These are phyloP conservation scores for Mormyrus proboscirostris DNA, from an alignment of 2,797 vertebrate species.

Conservation along the genomic window DNA sequence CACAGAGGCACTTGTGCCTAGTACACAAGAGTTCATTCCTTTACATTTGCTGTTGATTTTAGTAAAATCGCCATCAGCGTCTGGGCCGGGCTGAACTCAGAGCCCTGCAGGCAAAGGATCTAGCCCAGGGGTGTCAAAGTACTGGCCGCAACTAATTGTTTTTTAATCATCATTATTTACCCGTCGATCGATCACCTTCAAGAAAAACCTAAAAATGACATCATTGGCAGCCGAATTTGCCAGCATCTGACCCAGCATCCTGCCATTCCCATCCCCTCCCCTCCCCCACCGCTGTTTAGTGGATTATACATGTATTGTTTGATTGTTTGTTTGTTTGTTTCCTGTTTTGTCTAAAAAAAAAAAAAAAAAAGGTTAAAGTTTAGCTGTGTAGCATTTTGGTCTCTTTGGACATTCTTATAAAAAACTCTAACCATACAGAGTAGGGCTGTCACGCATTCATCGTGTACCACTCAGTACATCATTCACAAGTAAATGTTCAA, in stretches of 20 bases:
- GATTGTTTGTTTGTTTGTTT: neutral
- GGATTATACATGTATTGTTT: neutral
- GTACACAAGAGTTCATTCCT: neutral
- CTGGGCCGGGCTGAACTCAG: neutral
- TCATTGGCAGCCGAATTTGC: neutral
- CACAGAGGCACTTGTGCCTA: neutral
- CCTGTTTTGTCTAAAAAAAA: too few species aligned
- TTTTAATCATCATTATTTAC: neutral
- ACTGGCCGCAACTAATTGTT: neutral
- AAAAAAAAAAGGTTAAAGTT: too few species aligned
- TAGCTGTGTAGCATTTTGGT: neutral
- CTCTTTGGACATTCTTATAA: neutral
- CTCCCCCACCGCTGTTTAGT: neutral
- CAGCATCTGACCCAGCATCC: accelerated
- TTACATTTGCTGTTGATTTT: neutral
- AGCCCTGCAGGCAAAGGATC: neutral
- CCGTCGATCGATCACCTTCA: neutral
- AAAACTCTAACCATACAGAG: too few species aligned
- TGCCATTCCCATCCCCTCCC: too few species aligned
- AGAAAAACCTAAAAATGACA: neutral
- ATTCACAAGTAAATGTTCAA: too few species aligned
- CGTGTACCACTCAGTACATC: too few species aligned
- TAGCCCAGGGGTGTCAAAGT: neutral
- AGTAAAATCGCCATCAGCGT: neutral
- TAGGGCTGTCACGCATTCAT: neutral